Base-by-base conservation (phyloP, 2,888 invertebrate genomes). In the Cenopis cana region DNA sequence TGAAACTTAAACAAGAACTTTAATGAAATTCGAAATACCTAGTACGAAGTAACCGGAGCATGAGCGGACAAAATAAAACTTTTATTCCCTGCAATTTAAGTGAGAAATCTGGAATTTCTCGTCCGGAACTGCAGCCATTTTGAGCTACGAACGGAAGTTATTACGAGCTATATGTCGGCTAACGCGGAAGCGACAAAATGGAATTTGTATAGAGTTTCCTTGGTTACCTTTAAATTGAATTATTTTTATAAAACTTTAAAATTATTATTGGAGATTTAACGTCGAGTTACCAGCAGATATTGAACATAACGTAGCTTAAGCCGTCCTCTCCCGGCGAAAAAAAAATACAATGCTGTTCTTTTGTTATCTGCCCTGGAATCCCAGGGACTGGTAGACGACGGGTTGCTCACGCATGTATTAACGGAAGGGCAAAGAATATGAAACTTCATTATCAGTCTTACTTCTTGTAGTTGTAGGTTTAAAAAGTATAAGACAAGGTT, bases 61-160 rank as follows among this genome's bases (percentile, higher is more conserved):
- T 12, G 12, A 55, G 9, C 55, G 55, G n/a, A 55, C 55, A 9
- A 14, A 57, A 10, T 36, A 57, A 17, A 57, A 57, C n/a, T 57
- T 38, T 38, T 54, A 38, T 57, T 17, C 55, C 9, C 24, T 12
- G 20, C 64, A 64, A 52, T 54, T 65, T 50, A 14, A 64, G 38
- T 54, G 54, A 54, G 64, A 59, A 54, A 65, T 65, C 64, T 65
- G 54, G n/a, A 54, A 41, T 55, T 24, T 24, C 38, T 50, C 61
- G 18, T 4, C 24, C 68, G 68, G 60, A 68, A 61, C 41, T 60
- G 60, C 60, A 61, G 68, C 68, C 68, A 68, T 68, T 68, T 68
- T 46, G 68, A 61, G 46, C 29, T 33, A 57, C 56, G 54, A 68
- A 18, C 60, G 68, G 68, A 68, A 61, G 68, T 68, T 61, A 61